These are phyloP conservation scores for Adelognathus sp. DNA, from an alignment of 2,888 invertebrate species.

Conservation along the genomic window DNA sequence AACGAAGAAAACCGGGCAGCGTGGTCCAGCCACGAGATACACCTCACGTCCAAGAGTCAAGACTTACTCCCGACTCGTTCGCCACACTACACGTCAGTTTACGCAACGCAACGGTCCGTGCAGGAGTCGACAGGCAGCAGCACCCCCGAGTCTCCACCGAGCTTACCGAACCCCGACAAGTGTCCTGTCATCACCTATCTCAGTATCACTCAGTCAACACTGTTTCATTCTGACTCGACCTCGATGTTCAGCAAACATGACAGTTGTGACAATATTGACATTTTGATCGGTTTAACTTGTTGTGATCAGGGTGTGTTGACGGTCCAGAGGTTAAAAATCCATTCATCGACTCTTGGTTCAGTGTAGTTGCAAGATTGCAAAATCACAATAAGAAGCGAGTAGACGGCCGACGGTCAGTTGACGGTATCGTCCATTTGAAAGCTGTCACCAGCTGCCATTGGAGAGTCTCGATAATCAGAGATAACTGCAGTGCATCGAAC, in stretches of 20 bases:
- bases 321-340: not conserved
- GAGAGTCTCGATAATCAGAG: too few relatives aligned
- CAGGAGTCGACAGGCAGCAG: constrained; percentile 47
- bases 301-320: not conserved
- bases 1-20: constrained; percentile 77
- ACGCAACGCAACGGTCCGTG: constrained; percentile 76
- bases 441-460: too few relatives aligned
- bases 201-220: not conserved
- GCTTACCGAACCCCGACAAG: not conserved
- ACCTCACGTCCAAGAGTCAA: constrained; percentile 67
- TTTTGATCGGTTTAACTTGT: not conserved
- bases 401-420: too few relatives aligned
- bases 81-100: constrained; percentile 71
- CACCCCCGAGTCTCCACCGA: not conserved
- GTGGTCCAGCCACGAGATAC: constrained; percentile 79
- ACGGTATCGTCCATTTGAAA: too few relatives aligned
- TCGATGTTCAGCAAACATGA: not conserved
- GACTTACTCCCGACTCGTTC: constrained; percentile 60
- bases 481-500: not conserved
- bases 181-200: constrained; percentile 4
- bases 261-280: not conserved
- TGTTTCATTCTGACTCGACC: not conserved
- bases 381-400: not conserved
- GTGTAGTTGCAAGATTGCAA: not conserved
- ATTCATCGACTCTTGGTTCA: not conserved